Evolutionary conservation across 2,797 vertebrate species (phyloP).

Genomic region (Falco columbarius): DNA sequence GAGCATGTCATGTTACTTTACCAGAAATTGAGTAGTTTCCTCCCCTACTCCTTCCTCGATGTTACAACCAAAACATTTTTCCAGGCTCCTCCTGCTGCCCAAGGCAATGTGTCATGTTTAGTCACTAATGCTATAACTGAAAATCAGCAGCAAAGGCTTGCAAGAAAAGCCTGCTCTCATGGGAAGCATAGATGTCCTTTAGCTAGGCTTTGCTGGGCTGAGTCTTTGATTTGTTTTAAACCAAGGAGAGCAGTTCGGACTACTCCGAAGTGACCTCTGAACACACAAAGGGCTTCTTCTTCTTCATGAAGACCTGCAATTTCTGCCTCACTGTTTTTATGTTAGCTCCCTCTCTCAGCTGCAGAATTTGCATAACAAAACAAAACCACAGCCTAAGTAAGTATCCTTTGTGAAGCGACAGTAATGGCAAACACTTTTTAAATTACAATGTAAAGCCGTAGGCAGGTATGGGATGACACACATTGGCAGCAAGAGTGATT

Average conservation of each 20-base stretch:
- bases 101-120: background rate
- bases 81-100: background rate
- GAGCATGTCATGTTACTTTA: background rate
- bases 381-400: background rate
- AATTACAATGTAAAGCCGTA: background rate
- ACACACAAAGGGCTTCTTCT: background rate
- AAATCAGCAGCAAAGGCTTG: background rate
- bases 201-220: background rate
- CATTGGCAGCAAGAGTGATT: background rate
- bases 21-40: background rate
- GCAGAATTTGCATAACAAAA: constrained; percentile 28
- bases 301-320: background rate
- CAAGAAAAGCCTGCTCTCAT: background rate
- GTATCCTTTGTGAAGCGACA: background rate
- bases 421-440: background rate
- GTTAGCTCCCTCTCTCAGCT: background rate
- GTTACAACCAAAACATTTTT: background rate
- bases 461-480: background rate
- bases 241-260: background rate
- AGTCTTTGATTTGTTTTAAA: background rate
- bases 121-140: background rate
- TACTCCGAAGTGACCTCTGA: background rate
- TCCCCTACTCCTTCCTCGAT: background rate
- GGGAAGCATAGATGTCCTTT: background rate
- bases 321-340: background rate